phyloP scores from a whole-genome alignment of 2,888 invertebrate species.

The Maniola hyperantus region DNA sequence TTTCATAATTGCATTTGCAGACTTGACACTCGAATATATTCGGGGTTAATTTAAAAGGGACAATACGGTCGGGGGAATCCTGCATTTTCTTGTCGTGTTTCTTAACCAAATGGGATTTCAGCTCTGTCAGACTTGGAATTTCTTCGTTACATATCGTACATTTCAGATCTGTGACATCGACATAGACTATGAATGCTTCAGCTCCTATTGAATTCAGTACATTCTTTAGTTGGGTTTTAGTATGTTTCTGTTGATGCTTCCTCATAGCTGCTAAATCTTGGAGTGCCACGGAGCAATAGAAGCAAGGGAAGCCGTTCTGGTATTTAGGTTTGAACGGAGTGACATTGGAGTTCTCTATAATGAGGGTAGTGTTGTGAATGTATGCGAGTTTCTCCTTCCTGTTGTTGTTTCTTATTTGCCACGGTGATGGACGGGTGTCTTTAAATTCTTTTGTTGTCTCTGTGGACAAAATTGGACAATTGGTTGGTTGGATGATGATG shows the following conservation, averaged over 20 bases:
- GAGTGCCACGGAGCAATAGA: conserved; percentile 58
- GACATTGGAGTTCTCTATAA: conserved; percentile 59
- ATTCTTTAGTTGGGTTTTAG: conserved; percentile 47
- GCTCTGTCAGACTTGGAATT: conserved; percentile 50
- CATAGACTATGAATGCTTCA: conserved; percentile 62
- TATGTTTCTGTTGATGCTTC: conserved; percentile 47
- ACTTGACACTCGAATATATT: conserved; percentile 58
- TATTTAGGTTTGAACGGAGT: conserved; percentile 62
- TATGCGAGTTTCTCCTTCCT: conserved; percentile 58
- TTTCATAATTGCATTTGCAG: conserved; percentile 63
- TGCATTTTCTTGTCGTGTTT: conserved; percentile 58
- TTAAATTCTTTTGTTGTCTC: conserved; percentile 14
- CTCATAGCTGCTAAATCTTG: conserved; percentile 49
- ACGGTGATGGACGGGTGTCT: conserved; percentile 10
- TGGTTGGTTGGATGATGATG: too few relatives aligned
- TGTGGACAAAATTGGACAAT: conserved; percentile 20
- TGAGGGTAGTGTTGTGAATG: conserved; percentile 51
- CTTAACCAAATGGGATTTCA: conserved; percentile 59
- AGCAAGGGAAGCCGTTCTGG: conserved; percentile 61
- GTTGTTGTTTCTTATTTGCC: conserved; percentile 23
- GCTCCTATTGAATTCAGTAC: conserved; percentile 54
- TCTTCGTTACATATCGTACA: conserved; percentile 55
- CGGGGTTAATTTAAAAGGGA: conserved; percentile 58
- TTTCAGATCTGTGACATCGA: conserved; percentile 58
- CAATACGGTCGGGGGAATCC: conserved; percentile 58